Conservation (phyloP, 2,888 invertebrate genomes). For the Blastobasis adustella region DNA sequence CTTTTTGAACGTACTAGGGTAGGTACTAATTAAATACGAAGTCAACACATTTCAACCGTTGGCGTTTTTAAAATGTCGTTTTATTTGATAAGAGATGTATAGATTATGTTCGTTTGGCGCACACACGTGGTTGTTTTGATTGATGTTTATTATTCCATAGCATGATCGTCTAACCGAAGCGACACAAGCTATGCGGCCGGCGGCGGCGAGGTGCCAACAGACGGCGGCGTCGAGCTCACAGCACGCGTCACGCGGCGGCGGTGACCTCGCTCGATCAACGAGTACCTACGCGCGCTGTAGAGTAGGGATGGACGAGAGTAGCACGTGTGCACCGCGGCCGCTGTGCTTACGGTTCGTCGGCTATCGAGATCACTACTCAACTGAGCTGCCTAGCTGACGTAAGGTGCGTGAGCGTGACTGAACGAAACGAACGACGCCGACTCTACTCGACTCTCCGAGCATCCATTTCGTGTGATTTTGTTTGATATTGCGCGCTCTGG, state of each 20-base stretch:
- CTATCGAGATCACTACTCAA: slow-evolving; percentile 57
- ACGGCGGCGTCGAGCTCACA: slow-evolving; percentile 13
- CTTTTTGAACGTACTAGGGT: slow-evolving; percentile 2
- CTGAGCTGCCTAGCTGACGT: slow-evolving; percentile 37
- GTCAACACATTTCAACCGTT: not conserved
- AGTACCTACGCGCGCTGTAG: no score
- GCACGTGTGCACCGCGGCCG: slow-evolving; percentile 46
- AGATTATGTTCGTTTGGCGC: slow-evolving; percentile 19
- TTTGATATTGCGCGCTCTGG: slow-evolving; percentile 65
- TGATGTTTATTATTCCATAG: slow-evolving; percentile 55
- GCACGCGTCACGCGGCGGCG: no score
- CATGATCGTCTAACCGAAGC: slow-evolving; percentile 19
- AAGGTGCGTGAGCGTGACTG: slow-evolving; percentile 58
- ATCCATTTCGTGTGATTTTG: slow-evolving; percentile 60
- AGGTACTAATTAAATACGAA: not conserved
- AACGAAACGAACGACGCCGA: slow-evolving; percentile 40
- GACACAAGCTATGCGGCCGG: slow-evolving; percentile 7
- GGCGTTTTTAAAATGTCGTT: no score
- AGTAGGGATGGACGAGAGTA: slow-evolving; percentile 34
- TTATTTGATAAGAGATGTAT: no score
- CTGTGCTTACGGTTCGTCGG: slow-evolving; percentile 51
- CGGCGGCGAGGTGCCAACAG: no score
- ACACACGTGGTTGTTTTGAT: slow-evolving; percentile 54
- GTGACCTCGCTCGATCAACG: no score
- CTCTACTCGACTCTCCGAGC: slow-evolving; percentile 47